These are phyloP conservation scores for Pyrocephalus nanus DNA, from an alignment of 2,797 vertebrate genomes.

Conservation along the genomic window DNA sequence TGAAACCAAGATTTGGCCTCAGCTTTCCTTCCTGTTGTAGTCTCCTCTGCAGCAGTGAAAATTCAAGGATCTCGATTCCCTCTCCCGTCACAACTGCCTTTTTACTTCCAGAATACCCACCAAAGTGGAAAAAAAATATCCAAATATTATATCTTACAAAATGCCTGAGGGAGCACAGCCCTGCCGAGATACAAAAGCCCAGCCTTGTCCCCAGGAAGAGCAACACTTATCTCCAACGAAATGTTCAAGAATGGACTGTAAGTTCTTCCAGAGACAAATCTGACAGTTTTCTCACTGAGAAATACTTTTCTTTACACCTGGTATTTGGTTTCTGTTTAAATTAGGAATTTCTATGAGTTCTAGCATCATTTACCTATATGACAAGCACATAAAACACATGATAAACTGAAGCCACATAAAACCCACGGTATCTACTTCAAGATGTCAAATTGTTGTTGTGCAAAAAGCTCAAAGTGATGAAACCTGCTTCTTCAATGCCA, in stretches of 20 bases:
- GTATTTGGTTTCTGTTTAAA: not conserved
- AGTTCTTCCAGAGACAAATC: not conserved
- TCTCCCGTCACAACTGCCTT: not conserved
- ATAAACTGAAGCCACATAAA: not conserved
- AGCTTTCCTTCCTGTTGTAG: not conserved
- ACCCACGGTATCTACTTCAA: not conserved
- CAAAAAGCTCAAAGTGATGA: not conserved
- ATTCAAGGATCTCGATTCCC: rapidly evolving
- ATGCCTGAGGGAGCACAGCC: not conserved
- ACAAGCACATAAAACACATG: not conserved
- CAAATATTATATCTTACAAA: not conserved
- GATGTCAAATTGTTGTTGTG: not conserved
- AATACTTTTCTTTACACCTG: not conserved
- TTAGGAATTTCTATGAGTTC: not conserved
- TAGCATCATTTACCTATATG: not conserved
- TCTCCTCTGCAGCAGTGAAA: not conserved
- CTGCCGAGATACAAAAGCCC: not conserved
- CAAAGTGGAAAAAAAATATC: not conserved
- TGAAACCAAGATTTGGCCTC: not conserved
- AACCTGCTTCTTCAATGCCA: not conserved
- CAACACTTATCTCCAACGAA: not conserved
- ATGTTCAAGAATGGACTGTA: not conserved
- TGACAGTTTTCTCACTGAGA: not conserved
- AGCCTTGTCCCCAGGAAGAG: not conserved
- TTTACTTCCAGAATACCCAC: not conserved